Evolutionary conservation across 2,113 vertebrate genomes (phyloP).

Genomic region (Stegastes partitus): DNA sequence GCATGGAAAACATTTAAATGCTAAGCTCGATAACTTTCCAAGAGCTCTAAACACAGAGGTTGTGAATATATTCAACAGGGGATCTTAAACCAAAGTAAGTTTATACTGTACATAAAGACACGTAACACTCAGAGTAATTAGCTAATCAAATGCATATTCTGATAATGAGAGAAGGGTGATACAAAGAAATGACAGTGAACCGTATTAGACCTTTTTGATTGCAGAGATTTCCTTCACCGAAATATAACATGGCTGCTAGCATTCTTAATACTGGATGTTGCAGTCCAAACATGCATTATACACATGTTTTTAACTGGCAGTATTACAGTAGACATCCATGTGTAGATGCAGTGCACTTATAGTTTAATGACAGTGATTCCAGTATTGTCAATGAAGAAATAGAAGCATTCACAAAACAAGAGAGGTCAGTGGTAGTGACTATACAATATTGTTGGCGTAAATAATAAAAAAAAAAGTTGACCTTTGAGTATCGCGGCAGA

Average conservation of each 20-base stretch:
- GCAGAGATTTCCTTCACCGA: not conserved
- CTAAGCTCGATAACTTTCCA: not conserved
- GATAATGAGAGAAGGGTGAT: constrained; percentile 23
- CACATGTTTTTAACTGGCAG: constrained; percentile 20
- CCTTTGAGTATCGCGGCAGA: not conserved
- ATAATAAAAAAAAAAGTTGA: constrained; percentile 12
- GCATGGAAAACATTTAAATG: constrained; percentile 19
- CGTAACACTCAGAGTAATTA: constrained; percentile 20
- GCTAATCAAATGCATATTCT: constrained; percentile 26
- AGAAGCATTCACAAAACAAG: constrained; percentile 25
- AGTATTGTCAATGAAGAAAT: constrained; percentile 1
- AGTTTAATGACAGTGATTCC: constrained; percentile 42
- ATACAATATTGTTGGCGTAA: constrained; percentile 14
- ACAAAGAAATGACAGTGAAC: constrained; percentile 12
- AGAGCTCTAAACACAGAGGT: not conserved
- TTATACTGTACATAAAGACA: constrained; percentile 13
- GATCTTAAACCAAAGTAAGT: constrained; percentile 5
- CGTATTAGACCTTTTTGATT: not conserved
- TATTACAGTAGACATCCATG: constrained; percentile 19
- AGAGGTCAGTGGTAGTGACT: constrained; percentile 21
- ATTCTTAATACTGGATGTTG: not conserved
- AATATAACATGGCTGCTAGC: not conserved
- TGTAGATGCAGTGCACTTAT: constrained; percentile 14
- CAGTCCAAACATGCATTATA: constrained; percentile 17
- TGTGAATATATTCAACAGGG: constrained; percentile 14